phyloP scores from a whole-genome alignment of 2,797 vertebrate genomes.

The Onychomys torridus region DNA sequence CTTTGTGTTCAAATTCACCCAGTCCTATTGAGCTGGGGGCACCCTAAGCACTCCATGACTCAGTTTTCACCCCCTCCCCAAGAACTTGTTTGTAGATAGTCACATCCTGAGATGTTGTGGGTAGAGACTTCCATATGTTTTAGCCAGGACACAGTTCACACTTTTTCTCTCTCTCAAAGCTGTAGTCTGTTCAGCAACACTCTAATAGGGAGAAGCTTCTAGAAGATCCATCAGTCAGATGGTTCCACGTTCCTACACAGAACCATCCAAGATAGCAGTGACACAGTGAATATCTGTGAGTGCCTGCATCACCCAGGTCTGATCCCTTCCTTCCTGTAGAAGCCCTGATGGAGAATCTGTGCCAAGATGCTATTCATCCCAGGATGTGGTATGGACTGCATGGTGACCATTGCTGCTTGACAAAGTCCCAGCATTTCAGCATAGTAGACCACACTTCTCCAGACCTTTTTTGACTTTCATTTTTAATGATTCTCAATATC shows the following conservation, averaged over 20 bases:
- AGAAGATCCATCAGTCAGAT: accelerated
- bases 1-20: too few species aligned
- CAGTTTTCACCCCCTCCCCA: not conserved
- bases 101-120: accelerated
- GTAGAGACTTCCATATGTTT: accelerated
- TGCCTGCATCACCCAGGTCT: accelerated
- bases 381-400: too few species aligned
- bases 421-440: too few species aligned
- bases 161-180: not conserved
- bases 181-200: not conserved
- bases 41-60: not conserved
- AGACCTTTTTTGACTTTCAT: too few species aligned
- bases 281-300: accelerated
- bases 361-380: not conserved
- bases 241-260: accelerated
- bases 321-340: not conserved
- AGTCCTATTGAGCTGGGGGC: too few species aligned
- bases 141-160: accelerated
- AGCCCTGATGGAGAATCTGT: not conserved
- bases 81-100: not conserved
- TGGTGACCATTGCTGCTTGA: too few species aligned
- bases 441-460: too few species aligned
- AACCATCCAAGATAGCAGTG: accelerated
- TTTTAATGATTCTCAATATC: too few species aligned
- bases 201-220: not conserved